Base-by-base conservation (phyloP, 2,113 vertebrate genomes). In the Hemichromis elongatus region DNA sequence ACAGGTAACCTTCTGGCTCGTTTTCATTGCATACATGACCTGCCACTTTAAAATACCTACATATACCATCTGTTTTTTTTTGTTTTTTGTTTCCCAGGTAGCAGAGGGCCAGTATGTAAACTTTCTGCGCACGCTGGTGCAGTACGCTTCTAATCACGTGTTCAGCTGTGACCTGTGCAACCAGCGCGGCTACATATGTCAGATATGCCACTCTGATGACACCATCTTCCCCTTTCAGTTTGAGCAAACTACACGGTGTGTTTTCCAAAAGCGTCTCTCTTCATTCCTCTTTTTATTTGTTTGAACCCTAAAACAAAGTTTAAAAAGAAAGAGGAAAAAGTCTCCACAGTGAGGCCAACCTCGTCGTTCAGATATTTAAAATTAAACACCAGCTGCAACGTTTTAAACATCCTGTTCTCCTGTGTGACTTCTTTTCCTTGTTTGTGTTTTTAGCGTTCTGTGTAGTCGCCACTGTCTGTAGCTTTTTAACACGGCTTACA, bases 221-320 rank as follows among this genome's bases (percentile, higher is more conserved):
- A 99, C 98, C 93, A 97, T 99, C 92, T 99, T 99, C 87, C 98
- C 99, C 59, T 99, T 99, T 1, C 97, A 99, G 95, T 97, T 99
- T 4, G 97, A 98, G 83, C 97, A 91, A 80, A 99, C 98, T 4
- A 92, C 93, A 89, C 97, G 98, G 99, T 99, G 94, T 26, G 42
- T 30, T 24, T 2, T 19, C 33, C 12, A 5, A 7, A 8, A 14
- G 7, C 2, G 2, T 19, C 1, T 0, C 45, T 61, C 28, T 5
- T 6, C 12, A 13, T 12, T 12, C 81, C 11, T 11, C 40, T 45
- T 28, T 28, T 14, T 47, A 47, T 70, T 70, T 1, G 21, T 18
- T 18, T 45, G 8, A 70, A 26, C 21, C 21, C 5, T 45, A 11
- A 18, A 68, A 45, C 1, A 10, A 24, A 70, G 14, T 73, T 73